These are phyloP conservation scores for Periparus ater DNA, from an alignment of 2,797 vertebrate genomes.

Conservation along the genomic window DNA sequence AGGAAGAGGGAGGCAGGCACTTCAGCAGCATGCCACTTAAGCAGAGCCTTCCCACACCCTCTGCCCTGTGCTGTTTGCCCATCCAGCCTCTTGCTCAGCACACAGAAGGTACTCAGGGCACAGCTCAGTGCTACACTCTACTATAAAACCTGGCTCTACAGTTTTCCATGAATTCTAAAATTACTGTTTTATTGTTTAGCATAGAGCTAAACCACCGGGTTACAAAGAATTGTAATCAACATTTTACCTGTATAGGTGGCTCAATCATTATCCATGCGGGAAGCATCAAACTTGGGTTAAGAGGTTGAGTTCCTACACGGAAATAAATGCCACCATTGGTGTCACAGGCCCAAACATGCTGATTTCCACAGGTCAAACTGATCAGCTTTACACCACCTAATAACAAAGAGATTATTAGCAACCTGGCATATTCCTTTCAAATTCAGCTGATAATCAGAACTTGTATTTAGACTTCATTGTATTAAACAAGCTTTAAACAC, in stretches of 20 bases:
- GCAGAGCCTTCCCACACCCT: background rate
- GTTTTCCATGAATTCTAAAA: background rate
- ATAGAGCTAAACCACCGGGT: background rate
- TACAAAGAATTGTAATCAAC: background rate
- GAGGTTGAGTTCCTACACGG: constrained; percentile 93
- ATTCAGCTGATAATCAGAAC: background rate
- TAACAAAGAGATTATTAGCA: constrained; percentile 1
- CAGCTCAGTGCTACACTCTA: background rate
- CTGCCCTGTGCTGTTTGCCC: background rate
- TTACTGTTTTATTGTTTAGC: background rate
- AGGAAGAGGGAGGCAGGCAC: background rate
- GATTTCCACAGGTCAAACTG: constrained; percentile 90
- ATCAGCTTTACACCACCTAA: constrained; percentile 85
- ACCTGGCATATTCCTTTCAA: background rate
- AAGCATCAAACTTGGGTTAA: constrained; percentile 97
- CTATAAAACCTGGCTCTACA: background rate
- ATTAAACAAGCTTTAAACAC: background rate
- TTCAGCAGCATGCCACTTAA: background rate
- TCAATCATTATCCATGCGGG: constrained; percentile 98
- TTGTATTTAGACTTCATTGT: background rate
- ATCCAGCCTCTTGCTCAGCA: background rate
- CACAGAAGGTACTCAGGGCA: background rate
- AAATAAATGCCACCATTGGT: constrained; percentile 90
- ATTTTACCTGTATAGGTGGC: constrained; percentile 87
- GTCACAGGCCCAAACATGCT: constrained; percentile 96